phyloP scores from a whole-genome alignment of 92 coral and sea anemone species.

The Porites divaricata region DNA sequence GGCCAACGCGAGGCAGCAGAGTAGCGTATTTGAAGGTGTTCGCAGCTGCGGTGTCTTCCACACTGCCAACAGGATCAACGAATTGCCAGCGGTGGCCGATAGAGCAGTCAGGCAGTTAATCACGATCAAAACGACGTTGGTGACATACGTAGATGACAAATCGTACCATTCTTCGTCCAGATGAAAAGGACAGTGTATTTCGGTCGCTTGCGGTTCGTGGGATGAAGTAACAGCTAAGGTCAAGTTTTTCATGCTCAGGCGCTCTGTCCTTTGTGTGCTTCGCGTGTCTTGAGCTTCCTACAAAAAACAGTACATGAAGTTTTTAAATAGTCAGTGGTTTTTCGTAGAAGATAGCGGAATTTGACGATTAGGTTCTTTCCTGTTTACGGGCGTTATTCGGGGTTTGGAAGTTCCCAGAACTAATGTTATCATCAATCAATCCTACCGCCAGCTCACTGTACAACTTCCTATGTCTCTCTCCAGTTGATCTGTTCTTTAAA shows the following conservation, averaged over 20 bases:
- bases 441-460: too few species aligned
- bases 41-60: constrained; percentile 28
- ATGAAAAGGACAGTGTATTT: constrained; percentile 15
- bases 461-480: background rate
- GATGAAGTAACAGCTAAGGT: background rate
- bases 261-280: background rate
- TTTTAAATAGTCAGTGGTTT: background rate
- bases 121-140: constrained; percentile 11
- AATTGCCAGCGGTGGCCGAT: constrained; percentile 29
- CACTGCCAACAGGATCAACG: constrained; percentile 25
- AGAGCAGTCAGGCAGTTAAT: constrained; percentile 25
- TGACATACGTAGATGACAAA: background rate
- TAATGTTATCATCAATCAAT: background rate
- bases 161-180: constrained; percentile 25
- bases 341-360: background rate
- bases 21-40: constrained; percentile 39
- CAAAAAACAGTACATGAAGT: too few species aligned
- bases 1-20: constrained; percentile 41
- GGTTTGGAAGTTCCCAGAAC: too few species aligned
- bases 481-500: background rate
- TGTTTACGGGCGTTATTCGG: too few species aligned
- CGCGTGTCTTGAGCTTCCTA: too few species aligned
- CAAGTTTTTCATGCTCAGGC: constrained; percentile 12
- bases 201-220: background rate
- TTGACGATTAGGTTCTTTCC: background rate